Percentiles rank a stretch among this genome's conserved stretches.
Evolutionary conservation across 53 echinoderm and acorn worm genomes (phyloP).

Genomic region (Holothuria scabra): DNA sequence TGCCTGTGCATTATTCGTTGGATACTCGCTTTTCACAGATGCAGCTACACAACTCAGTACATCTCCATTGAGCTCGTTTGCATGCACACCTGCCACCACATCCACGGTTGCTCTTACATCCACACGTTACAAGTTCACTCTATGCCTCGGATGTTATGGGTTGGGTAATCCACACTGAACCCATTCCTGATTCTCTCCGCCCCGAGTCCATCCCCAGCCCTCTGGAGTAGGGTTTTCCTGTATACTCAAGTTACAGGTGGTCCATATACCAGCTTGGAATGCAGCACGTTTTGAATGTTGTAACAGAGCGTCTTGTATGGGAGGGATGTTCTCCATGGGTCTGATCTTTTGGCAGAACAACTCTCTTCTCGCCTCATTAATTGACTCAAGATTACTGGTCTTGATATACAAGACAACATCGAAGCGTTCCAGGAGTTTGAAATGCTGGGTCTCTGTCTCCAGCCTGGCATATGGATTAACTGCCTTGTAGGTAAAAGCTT

Average conservation of each 20-base stretch:
- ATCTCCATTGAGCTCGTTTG: conserved; percentile 8
- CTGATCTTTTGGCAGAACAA: conserved; percentile 16
- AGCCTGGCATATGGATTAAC: conserved; percentile 25
- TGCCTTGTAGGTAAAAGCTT: conserved; percentile 45
- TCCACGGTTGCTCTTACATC: conserved; percentile 18
- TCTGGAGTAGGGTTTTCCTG: conserved; percentile 10
- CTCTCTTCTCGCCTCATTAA: conserved; percentile 45
- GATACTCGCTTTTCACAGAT: background rate
- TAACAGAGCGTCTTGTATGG: conserved; percentile 32
- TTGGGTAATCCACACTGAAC: conserved; percentile 33
- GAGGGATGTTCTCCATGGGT: conserved; percentile 33
- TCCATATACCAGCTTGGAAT: conserved; percentile 39
- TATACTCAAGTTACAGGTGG: conserved; percentile 13
- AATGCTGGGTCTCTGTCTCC: conserved; percentile 9
- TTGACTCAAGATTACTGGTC: conserved; percentile 19
- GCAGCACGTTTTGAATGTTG: conserved; percentile 7
- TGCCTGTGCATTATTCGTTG: background rate
- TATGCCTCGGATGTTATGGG: conserved; percentile 22
- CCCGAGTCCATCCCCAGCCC: conserved; percentile 5
- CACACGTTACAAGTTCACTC: too few species aligned
- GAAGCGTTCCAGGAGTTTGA: conserved; percentile 34
- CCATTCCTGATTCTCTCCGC: background rate
- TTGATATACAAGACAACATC: conserved; percentile 15
- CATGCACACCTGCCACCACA: conserved; percentile 47
- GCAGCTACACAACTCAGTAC: conserved; percentile 46